Evolutionary conservation across 2,113 vertebrate species (phyloP).

Genomic region (Gavia stellata): DNA sequence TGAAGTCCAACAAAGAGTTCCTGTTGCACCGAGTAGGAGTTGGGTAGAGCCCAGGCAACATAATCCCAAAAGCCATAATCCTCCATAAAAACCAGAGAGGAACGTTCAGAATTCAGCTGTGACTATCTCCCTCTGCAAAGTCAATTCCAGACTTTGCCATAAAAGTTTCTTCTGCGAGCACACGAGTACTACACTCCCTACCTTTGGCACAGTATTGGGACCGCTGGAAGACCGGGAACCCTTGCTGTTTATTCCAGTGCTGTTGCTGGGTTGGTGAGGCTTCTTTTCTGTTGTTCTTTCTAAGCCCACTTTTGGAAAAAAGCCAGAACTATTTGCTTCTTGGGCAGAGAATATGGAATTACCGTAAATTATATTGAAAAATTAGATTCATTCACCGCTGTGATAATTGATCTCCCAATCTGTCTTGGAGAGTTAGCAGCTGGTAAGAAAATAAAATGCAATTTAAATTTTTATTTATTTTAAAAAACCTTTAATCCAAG

Average conservation of each 20-base stretch:
- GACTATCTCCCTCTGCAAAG: background rate
- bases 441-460: constrained; percentile 78
- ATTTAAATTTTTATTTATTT: constrained; percentile 68
- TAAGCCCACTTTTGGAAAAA: constrained; percentile 48
- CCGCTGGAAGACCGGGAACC: background rate
- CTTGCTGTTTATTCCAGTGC: background rate
- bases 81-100: background rate
- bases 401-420: constrained; percentile 82
- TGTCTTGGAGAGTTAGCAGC: constrained; percentile 76
- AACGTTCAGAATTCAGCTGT: background rate
- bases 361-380: constrained; percentile 81
- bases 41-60: background rate
- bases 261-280: background rate
- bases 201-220: background rate
- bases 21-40: too few species aligned
- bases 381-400: constrained; percentile 82
- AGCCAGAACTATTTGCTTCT: constrained; percentile 70
- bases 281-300: background rate
- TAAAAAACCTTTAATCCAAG: constrained; percentile 47
- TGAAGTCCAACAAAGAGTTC: background rate
- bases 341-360: constrained; percentile 77
- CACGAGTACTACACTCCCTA: background rate
- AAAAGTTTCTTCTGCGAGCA: background rate
- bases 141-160: background rate
- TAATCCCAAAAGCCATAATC: background rate